phyloP scores from a whole-genome alignment of 2,113 vertebrate species.

The Megaleporinus macrocephalus region DNA sequence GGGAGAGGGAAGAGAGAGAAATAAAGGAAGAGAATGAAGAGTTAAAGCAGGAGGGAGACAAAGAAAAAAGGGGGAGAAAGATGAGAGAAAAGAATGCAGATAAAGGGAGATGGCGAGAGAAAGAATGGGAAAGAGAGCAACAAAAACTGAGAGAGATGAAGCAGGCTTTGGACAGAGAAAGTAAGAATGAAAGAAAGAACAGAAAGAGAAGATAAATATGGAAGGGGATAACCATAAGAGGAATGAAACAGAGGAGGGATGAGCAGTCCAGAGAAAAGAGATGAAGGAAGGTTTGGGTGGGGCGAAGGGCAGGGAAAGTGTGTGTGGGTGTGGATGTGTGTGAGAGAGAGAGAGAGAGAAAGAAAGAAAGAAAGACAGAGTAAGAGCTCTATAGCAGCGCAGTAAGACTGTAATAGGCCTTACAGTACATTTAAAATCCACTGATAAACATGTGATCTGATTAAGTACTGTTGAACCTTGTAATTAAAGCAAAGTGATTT shows the following conservation, averaged over 20 bases:
- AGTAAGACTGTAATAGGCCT: too few species aligned
- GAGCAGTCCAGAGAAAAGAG: neutral
- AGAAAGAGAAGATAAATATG: neutral
- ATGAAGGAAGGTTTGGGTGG: constrained; percentile 23
- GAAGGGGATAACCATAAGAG: neutral
- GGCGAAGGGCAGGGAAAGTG: constrained; percentile 15
- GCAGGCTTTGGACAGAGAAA: neutral
- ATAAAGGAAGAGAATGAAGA: neutral
- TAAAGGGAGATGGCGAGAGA: constrained; percentile 14
- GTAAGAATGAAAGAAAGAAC: neutral
- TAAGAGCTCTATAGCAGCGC: neutral
- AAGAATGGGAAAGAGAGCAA: neutral
- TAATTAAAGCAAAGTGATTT: too few species aligned
- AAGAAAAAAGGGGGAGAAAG: constrained; percentile 3
- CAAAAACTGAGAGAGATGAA: too few species aligned
- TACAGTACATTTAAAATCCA: too few species aligned
- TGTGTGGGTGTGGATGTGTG: neutral
- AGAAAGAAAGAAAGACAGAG: neutral
- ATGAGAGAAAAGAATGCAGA: neutral
- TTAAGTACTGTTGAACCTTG: too few species aligned
- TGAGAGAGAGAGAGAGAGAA: neutral
- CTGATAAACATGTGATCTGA: too few species aligned
- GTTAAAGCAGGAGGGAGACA: constrained; percentile 7
- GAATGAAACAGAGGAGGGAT: constrained; percentile 23
- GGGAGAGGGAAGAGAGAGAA: neutral